A percentile compares a stretch with the other conserved stretches of the same genome.
Conservation (phyloP, 1,140 invertebrate species). For the Cotesia typhae region DNA sequence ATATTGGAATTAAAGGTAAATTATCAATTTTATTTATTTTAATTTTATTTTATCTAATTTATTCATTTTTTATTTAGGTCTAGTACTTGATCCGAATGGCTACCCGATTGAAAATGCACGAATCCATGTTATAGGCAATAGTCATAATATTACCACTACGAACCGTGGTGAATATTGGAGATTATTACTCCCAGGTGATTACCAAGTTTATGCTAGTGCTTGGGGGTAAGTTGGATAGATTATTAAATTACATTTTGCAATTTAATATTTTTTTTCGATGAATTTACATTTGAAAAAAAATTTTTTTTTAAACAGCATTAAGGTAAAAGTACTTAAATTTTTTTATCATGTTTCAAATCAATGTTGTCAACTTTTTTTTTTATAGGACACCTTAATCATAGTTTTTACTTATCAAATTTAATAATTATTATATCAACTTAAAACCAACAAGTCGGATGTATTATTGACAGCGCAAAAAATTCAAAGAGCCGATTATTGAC, state of each 20-base stretch:
- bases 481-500: too few species aligned
- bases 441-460: too few species aligned
- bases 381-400: too few species aligned
- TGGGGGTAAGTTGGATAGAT: constrained; percentile 72
- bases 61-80: constrained; percentile 61
- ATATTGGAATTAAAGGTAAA: constrained; percentile 83
- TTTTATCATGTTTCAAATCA: too few species aligned
- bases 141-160: constrained; percentile 79
- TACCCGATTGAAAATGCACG: constrained; percentile 73
- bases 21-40: constrained; percentile 21
- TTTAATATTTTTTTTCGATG: too few species aligned
- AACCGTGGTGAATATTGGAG: constrained; percentile 89
- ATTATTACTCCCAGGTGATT: constrained; percentile 82
- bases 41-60: background rate
- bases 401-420: too few species aligned
- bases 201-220: constrained; percentile 75
- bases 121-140: constrained; percentile 75
- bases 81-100: constrained; percentile 68
- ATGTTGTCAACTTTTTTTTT: too few species aligned
- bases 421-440: too few species aligned
- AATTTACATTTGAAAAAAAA: too few species aligned
- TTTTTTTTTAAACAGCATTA: too few species aligned
- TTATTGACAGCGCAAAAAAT: too few species aligned
- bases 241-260: background rate
- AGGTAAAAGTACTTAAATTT: too few species aligned